phyloP scores from a whole-genome alignment of 2,113 vertebrate genomes.

The Megalops atlanticus region DNA sequence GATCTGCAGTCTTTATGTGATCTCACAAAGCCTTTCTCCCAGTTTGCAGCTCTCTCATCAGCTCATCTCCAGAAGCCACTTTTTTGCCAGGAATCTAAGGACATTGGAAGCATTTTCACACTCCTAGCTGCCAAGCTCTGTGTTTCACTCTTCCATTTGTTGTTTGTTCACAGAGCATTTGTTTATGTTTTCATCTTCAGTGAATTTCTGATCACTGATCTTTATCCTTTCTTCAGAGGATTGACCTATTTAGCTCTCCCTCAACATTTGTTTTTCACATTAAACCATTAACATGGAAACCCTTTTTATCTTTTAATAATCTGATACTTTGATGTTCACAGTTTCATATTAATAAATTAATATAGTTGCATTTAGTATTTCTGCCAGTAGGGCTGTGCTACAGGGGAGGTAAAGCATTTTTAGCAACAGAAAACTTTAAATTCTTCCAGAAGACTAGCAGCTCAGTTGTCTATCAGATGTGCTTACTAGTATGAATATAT shows the following conservation, averaged over 20 bases:
- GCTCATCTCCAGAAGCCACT: too few species aligned
- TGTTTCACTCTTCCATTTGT: too few species aligned
- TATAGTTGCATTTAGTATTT: slow-evolving; percentile 22
- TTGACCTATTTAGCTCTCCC: slow-evolving; percentile 16
- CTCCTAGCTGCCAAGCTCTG: too few species aligned
- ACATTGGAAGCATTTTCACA: too few species aligned
- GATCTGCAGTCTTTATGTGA: too few species aligned
- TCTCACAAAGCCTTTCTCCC: too few species aligned
- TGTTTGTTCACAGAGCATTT: not conserved
- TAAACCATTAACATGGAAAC: not conserved
- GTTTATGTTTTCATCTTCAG: not conserved
- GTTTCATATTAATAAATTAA: slow-evolving; percentile 24
- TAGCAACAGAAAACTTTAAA: slow-evolving; percentile 5
- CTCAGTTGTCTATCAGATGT: slow-evolving; percentile 23
- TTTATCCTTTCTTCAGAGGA: not conserved
- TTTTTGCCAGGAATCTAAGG: too few species aligned
- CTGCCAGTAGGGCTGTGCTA: not conserved
- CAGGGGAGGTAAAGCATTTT: not conserved
- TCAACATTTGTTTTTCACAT: not conserved
- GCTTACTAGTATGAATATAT: slow-evolving; percentile 28
- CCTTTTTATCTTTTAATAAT: slow-evolving; percentile 28
- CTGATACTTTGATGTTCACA: slow-evolving; percentile 24
- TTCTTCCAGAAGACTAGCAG: not conserved
- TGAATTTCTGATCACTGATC: not conserved
- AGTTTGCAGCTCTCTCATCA: too few species aligned